phyloP scores from a whole-genome alignment of 2,113 vertebrate genomes.

The Malaclemys terrapin region DNA sequence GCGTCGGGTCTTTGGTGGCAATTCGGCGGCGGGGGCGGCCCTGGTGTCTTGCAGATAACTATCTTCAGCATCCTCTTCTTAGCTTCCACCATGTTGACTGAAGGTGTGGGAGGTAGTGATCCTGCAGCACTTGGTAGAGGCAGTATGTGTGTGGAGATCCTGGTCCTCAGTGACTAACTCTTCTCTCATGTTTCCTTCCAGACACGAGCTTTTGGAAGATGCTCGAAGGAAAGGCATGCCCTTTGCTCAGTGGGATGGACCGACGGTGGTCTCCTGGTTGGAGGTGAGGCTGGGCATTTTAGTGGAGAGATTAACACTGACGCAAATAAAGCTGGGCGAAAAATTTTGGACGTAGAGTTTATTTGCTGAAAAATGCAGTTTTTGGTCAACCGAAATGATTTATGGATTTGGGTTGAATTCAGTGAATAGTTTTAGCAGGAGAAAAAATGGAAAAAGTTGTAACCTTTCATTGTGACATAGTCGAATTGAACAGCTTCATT shows the following conservation, averaged over 20 bases:
- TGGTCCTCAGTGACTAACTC: background rate
- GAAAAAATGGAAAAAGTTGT: background rate
- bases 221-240: constrained; percentile 93
- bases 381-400: background rate
- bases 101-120: background rate
- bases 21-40: no score
- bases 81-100: background rate
- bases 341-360: background rate
- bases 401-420: background rate
- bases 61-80: background rate
- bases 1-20: no score
- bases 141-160: background rate
- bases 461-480: background rate
- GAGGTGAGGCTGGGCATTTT: constrained; percentile 83
- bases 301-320: background rate
- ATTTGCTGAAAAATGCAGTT: background rate
- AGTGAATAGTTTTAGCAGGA: background rate
- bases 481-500: background rate
- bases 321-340: rapidly evolving
- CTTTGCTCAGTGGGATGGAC: constrained; percentile 97
- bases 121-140: background rate
- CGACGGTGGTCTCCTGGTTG: constrained; percentile 98
- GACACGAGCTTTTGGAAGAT: constrained; percentile 96
- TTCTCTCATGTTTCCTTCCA: constrained; percentile 61
- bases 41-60: no score